Percentiles rank a stretch among this genome's conserved stretches.
phyloP scores from a whole-genome alignment of 2,113 vertebrate species.

The Crotalus helleri region DNA sequence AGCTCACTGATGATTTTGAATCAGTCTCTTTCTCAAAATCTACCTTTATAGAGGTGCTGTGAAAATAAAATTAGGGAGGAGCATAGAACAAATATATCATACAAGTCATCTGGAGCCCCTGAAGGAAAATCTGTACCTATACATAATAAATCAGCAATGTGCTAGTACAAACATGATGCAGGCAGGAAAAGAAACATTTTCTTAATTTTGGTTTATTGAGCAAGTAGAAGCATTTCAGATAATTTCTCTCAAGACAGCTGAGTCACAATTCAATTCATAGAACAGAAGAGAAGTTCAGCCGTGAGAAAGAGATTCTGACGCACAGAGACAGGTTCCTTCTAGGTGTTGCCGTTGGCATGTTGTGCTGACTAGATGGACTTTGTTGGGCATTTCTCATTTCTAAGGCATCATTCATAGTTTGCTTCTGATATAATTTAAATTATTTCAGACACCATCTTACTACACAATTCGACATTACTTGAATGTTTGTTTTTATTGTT shows the following conservation, averaged over 20 bases:
- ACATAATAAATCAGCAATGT: background rate
- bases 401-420: background rate
- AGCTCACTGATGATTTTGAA: background rate
- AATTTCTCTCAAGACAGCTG: background rate
- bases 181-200: background rate
- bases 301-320: background rate
- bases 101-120: background rate
- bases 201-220: constrained; percentile 19
- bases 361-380: background rate
- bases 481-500: background rate
- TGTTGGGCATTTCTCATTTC: background rate
- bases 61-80: background rate
- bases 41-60: background rate
- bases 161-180: background rate
- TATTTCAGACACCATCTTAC: background rate
- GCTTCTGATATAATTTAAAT: background rate
- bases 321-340: background rate
- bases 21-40: background rate
- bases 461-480: background rate
- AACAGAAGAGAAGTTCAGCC: background rate
- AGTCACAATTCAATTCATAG: background rate
- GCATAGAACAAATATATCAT: background rate
- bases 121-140: background rate
- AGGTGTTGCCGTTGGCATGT: background rate
- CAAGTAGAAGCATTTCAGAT: constrained; percentile 17